Evolutionary conservation across 2,888 invertebrate genomes (phyloP), one percentile per base, ranked within the genome.

Genomic region (Protophormia terraenovae): DNA sequence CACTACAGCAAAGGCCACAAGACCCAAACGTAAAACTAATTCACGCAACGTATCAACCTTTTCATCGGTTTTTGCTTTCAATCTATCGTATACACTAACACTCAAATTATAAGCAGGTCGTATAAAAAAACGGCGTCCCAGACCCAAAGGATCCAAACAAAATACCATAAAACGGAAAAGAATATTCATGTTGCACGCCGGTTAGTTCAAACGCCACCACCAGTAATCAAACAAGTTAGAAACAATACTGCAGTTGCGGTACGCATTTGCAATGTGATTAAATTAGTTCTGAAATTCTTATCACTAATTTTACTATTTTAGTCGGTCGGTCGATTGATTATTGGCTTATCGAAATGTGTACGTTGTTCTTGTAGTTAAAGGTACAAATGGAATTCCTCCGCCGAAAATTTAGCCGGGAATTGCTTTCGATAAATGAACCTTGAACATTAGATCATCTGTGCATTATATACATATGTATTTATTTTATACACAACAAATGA

Each of bases 1-100:
- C 35, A 96, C 94, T 29, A 95, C 94, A 87, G 95, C 95, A 88
- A 96, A 94, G 8, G 95, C 94, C 53, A 97, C 93, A 75, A 97
- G 93, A 29, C 95, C 95, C 7, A 95, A 94, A 77, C 95, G 94
- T 77, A 96, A 94, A 12, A 95, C 89, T 12, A 96, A 92, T 88
- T 96, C 96, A 81, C 94, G 94, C 0, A 95, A 93, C 86, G 95
- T 95, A 73, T 94, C 94, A 24, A 96, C 94, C 50, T 95, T 94
- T 84, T 94, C 93, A 83, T 94, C 94, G 0, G 96, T 95, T 90
- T 95, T 95, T 83, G 93, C 93, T 87, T 94, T 95, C 87, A 95
- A 95, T 0, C 94, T 93, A 86, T 93, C 93, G 85, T 89, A 92
- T 7, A 90, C 88, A 62, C 89, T 89, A 2, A 88, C 82, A 6